Evolutionary conservation across 2,113 vertebrate genomes (phyloP).

Genomic region (Poecilia latipinna): DNA sequence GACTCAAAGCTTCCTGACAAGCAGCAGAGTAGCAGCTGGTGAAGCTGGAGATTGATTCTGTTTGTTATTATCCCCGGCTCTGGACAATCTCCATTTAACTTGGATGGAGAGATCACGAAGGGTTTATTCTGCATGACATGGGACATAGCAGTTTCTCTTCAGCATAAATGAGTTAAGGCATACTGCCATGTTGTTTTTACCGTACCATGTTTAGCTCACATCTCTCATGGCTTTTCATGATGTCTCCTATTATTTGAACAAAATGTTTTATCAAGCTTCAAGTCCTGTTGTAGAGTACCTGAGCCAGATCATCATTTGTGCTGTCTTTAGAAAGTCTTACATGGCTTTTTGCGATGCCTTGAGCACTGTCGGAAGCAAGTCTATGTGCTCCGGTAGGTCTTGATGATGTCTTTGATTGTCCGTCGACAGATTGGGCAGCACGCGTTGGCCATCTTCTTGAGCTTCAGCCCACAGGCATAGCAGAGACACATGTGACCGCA

Average conservation of each 20-base stretch:
- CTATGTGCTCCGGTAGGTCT: conserved; percentile 96
- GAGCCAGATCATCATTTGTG: conserved; percentile 55
- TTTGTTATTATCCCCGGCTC: conserved; percentile 23
- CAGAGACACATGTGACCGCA: conserved; percentile 99
- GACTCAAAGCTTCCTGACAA: conserved; percentile 23
- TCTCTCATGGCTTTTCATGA: conserved; percentile 2
- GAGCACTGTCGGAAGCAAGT: background rate
- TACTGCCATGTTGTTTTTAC: background rate
- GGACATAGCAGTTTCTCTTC: conserved; percentile 36
- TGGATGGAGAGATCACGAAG: conserved; percentile 37
- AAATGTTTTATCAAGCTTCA: conserved; percentile 32
- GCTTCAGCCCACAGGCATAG: conserved; percentile 91
- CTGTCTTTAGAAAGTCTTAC: conserved; percentile 37
- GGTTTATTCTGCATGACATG: conserved; percentile 31
- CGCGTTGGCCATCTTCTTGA: conserved; percentile 96
- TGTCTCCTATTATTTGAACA: conserved; percentile 16
- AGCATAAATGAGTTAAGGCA: conserved; percentile 8
- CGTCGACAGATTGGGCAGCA: conserved; percentile 97
- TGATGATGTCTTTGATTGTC: conserved; percentile 98
- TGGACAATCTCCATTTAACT: conserved; percentile 42
- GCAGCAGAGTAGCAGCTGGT: conserved; percentile 33
- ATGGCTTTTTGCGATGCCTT: conserved; percentile 53
- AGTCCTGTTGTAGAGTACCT: conserved; percentile 64
- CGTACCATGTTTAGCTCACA: conserved; percentile 7
- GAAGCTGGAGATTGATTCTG: conserved; percentile 34